Evolutionary conservation across 2,113 vertebrate genomes (phyloP).

Genomic region (Anthoscopus minutus): DNA sequence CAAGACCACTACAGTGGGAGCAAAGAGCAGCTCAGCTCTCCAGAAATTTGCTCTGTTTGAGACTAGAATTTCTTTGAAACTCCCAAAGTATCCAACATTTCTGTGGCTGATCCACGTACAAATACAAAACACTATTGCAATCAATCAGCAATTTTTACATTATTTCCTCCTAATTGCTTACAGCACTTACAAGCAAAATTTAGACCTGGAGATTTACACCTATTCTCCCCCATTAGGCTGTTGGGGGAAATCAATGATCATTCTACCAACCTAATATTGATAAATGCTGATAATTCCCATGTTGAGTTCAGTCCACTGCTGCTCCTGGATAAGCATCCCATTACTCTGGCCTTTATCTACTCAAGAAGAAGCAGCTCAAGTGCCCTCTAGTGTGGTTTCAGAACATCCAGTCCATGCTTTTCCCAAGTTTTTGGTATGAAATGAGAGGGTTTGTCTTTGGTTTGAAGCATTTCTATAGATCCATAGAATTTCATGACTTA

Average conservation of each 20-base stretch:
- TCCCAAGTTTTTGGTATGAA: not conserved
- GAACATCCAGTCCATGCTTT: not conserved
- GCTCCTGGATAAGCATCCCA: not conserved
- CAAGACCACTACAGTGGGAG: not conserved
- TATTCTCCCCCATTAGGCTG: too few relatives aligned
- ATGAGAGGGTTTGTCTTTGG: not conserved
- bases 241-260: not conserved
- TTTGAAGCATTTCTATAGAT: not conserved
- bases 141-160: not conserved
- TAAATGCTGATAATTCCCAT: not conserved
- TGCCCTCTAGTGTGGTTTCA: slow-evolving; percentile 60
- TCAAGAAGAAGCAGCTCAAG: slow-evolving; percentile 20
- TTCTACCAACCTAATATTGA: not conserved
- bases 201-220: not conserved
- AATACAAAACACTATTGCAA: not conserved
- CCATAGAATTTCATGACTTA: not conserved
- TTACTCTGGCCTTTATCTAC: not conserved
- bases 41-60: not conserved
- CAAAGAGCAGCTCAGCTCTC: not conserved
- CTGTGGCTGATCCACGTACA: not conserved
- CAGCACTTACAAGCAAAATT: not conserved
- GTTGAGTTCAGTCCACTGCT: not conserved
- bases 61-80: not conserved
- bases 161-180: not conserved
- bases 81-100: not conserved